These are phyloP conservation scores for Octopus sinensis DNA, from an alignment of 1,140 invertebrate genomes.

Conservation along the genomic window DNA sequence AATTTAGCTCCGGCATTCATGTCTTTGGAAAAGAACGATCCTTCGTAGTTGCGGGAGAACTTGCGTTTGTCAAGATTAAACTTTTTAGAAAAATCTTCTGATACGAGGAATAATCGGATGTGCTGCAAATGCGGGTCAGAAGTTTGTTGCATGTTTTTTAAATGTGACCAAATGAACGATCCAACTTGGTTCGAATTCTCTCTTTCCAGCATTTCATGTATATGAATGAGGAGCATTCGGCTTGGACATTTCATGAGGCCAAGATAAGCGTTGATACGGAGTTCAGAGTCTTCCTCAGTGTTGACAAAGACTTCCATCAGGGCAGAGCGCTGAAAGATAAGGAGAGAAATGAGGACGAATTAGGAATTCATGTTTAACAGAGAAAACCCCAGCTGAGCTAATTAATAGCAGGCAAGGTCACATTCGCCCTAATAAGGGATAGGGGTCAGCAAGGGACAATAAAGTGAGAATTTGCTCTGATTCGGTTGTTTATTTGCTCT, in stretches of 20 bases:
- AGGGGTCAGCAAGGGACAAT: no score
- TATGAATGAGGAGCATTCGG: conserved; percentile 69
- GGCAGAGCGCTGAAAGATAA: conserved; percentile 38
- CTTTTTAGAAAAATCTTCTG: conserved; percentile 68
- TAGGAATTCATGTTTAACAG: no score
- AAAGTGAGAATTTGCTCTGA: no score
- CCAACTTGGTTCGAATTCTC: conserved; percentile 92
- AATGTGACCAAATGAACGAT: conserved; percentile 89
- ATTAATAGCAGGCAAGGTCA: no score
- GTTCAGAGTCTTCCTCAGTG: conserved; percentile 72
- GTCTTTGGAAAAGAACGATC: conserved; percentile 44
- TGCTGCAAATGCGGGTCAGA: conserved; percentile 77
- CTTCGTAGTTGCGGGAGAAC: conserved; percentile 82
- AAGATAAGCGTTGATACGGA: conserved; percentile 82
- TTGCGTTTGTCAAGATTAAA: conserved; percentile 79
- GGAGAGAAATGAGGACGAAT: no score
- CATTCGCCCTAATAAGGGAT: no score
- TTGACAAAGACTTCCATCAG: conserved; percentile 69
- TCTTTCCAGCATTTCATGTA: conserved; percentile 67
- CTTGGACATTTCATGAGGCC: conserved; percentile 85
- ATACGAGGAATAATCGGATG: conserved; percentile 76
- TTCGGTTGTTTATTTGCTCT: no score
- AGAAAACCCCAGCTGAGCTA: no score
- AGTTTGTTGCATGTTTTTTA: conserved; percentile 80
- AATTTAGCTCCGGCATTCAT: conserved; percentile 44